phyloP scores from a whole-genome alignment of 2,888 invertebrate genomes.

The Argyresthia goedartella region DNA sequence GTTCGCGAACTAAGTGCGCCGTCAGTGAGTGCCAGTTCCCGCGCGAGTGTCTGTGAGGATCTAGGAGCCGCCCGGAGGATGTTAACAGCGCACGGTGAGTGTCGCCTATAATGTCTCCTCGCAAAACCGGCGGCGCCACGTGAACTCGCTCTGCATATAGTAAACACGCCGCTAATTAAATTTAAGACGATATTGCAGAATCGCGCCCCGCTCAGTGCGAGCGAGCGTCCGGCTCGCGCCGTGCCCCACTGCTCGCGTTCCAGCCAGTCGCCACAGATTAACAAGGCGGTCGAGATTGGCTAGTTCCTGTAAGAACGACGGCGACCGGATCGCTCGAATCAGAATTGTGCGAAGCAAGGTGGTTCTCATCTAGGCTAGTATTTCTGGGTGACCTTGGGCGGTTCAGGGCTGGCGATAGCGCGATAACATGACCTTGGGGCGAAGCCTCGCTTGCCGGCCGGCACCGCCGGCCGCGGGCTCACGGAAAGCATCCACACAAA shows the following conservation, averaged over 20 bases:
- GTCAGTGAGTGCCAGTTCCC: constrained; percentile 66
- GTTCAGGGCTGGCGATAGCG: constrained; percentile 60
- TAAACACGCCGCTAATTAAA: constrained; percentile 64
- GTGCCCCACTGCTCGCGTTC: constrained; percentile 23
- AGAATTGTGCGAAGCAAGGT: neutral
- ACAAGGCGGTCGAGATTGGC: constrained; percentile 55
- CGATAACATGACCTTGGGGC: constrained; percentile 67
- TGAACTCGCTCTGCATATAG: constrained; percentile 66
- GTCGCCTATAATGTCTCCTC: constrained; percentile 22
- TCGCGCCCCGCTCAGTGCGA: constrained; percentile 36
- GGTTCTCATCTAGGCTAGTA: neutral
- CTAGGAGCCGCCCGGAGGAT: constrained; percentile 61
- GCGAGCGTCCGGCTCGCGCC: constrained; percentile 37
- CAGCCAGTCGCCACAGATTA: constrained; percentile 34
- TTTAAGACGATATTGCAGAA: constrained; percentile 44
- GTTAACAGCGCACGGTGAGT: constrained; percentile 71
- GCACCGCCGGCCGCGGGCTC: constrained; percentile 41
- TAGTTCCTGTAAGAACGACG: constrained; percentile 55
- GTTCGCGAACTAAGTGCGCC: constrained; percentile 64
- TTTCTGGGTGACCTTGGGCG: constrained; percentile 35
- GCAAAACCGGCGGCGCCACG: constrained; percentile 55
- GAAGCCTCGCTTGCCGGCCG: constrained; percentile 60
- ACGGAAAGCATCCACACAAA: constrained; percentile 57
- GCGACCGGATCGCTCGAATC: constrained; percentile 1
- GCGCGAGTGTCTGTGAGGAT: constrained; percentile 66